Evolutionary conservation across 1,140 invertebrate species (phyloP).

Genomic region (Drosophila carrolli): DNA sequence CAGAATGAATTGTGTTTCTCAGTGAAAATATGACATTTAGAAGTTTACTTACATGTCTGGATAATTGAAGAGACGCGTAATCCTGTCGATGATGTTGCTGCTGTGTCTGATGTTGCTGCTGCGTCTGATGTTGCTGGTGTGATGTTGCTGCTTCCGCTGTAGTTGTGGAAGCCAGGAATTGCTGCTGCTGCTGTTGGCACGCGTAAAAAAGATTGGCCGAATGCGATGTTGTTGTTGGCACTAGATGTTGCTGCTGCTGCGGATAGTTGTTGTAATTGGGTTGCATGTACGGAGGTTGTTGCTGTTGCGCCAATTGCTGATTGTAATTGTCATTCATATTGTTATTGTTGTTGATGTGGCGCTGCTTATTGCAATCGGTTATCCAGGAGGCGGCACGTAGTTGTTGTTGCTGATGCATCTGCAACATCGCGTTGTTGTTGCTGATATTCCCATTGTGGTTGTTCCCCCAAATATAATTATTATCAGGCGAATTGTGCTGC

Average conservation of each 20-base stretch:
- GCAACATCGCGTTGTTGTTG: conserved; percentile 32
- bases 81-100: conserved; percentile 27
- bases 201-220: conserved; percentile 48
- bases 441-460: conserved; percentile 13
- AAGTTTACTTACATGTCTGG: background rate
- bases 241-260: conserved; percentile 52
- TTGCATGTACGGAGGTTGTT: conserved; percentile 47
- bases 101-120: conserved; percentile 19
- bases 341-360: conserved; percentile 55
- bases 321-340: conserved; percentile 65
- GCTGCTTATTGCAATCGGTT: conserved; percentile 55
- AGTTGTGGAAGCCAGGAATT: conserved; percentile 48
- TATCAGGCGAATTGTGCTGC: conserved; percentile 52
- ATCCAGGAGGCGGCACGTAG: conserved; percentile 45
- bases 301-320: conserved; percentile 62
- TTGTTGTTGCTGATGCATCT: conserved; percentile 55
- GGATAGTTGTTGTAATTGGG: conserved; percentile 36
- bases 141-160: conserved; percentile 33
- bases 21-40: background rate
- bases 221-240: conserved; percentile 53
- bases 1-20: background rate
- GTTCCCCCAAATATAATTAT: conserved; percentile 59
- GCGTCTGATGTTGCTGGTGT: conserved; percentile 28
- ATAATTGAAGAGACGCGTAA: conserved; percentile 2
- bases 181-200: conserved; percentile 36